phyloP scores from a whole-genome alignment of 2,888 invertebrate species.

The Linnaemya tessellans region DNA sequence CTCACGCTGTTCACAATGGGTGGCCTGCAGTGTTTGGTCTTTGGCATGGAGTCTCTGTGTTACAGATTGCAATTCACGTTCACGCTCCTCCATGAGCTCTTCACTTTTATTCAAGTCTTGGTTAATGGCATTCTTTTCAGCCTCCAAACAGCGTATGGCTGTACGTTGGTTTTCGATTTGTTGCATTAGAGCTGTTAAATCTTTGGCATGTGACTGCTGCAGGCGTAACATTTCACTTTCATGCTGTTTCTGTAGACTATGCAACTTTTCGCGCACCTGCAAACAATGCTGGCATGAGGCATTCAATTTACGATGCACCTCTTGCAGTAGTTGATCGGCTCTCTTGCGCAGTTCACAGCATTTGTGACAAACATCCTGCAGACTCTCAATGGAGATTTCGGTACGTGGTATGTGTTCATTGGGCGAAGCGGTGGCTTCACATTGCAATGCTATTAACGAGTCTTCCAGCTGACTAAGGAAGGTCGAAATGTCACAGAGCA shows the following conservation, averaged over 20 bases:
- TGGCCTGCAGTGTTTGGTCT: constrained; percentile 78
- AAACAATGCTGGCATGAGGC: constrained; percentile 84
- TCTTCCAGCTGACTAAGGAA: constrained; percentile 79
- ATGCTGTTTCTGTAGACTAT: constrained; percentile 82
- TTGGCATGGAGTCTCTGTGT: constrained; percentile 76
- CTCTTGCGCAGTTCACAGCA: constrained; percentile 85
- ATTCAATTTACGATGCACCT: constrained; percentile 78
- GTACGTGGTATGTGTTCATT: constrained; percentile 74
- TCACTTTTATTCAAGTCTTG: constrained; percentile 80
- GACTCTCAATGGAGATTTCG: constrained; percentile 81
- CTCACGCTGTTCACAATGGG: constrained; percentile 76
- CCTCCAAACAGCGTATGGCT: constrained; percentile 76
- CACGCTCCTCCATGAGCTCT: constrained; percentile 80
- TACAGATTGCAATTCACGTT: constrained; percentile 77
- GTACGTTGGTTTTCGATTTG: constrained; percentile 78
- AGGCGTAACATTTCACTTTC: constrained; percentile 81
- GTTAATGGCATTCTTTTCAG: constrained; percentile 75
- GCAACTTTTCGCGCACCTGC: constrained; percentile 83
- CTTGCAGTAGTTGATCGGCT: constrained; percentile 83
- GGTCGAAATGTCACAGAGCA: constrained; percentile 78
- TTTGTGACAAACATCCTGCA: constrained; percentile 85
- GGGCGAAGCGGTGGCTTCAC: constrained; percentile 73
- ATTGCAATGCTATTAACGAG: constrained; percentile 77
- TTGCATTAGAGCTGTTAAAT: constrained; percentile 76
- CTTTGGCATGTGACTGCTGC: constrained; percentile 81